A percentile compares a stretch with the other conserved stretches of the same genome.
Conservation (phyloP, 2,113 vertebrate genomes). For the Nyctibius bracteatus region DNA sequence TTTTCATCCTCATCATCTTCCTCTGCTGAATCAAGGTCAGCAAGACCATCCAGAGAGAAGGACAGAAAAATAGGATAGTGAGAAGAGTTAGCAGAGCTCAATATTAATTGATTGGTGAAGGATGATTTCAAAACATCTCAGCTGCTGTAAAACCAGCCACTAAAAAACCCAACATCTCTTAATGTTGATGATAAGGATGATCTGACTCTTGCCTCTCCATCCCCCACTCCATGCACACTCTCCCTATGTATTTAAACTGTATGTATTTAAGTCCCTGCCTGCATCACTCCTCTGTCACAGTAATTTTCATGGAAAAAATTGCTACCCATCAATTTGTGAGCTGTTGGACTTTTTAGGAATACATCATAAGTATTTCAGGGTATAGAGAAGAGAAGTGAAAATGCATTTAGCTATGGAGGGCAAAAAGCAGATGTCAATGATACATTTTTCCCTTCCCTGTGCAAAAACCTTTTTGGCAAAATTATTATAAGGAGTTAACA, state of each 20-base stretch:
- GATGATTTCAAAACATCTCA: background rate
- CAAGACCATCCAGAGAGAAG: background rate
- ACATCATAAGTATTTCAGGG: background rate
- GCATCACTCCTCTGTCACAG: background rate
- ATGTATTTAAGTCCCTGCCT: background rate
- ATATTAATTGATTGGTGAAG: background rate
- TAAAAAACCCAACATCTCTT: background rate
- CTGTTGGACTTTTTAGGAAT: background rate
- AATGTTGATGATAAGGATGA: background rate
- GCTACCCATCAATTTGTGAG: constrained; percentile 13
- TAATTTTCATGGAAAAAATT: constrained; percentile 42
- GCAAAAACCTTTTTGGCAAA: background rate
- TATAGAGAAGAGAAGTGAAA: constrained; percentile 6
- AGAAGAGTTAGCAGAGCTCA: background rate
- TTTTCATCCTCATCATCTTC: background rate
- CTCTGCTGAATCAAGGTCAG: background rate
- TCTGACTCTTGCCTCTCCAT: background rate
- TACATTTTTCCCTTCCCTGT: background rate
- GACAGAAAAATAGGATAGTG: background rate
- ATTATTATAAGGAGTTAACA: background rate
- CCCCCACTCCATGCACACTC: background rate
- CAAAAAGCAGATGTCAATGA: background rate
- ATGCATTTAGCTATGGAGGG: background rate
- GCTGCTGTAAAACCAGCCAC: background rate
- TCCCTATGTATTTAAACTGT: background rate